Base-by-base conservation (phyloP, 1,140 invertebrate species). In the Sminthurides bifidus region DNA sequence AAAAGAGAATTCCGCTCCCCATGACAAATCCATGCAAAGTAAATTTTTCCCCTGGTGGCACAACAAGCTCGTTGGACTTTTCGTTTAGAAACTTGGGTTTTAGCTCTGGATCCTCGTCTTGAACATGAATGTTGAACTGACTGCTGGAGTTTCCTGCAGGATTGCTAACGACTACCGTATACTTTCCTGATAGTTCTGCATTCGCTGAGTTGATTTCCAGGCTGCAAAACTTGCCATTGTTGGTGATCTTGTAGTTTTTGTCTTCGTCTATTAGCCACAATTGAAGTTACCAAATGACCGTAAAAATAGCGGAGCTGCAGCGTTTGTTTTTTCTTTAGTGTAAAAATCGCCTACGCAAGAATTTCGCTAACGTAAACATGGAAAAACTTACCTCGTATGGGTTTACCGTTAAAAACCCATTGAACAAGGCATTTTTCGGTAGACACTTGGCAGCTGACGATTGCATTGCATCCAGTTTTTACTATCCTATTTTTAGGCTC, bases 401-500 rank as follows among this genome's bases (percentile, higher is more conserved):
- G 14, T 35, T 33, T 8, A 8, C 46, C 46, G 35, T 49, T 49
- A 26, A 49, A 49, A 31, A 49, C 35, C 46, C 46, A 49, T 19
- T 49, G 10, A 6, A 49, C 31, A 21, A 10, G 12, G 21, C 46
- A 49, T 6, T 49, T 21, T 3, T 8, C 12, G 3, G 46, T 19
- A 30, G 46, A 29, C 4, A 35, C 46, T 49, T 49, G 46, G 21
- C 46, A 49, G 17, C 46, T 49, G 29, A 49, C 46, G 24, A 49
- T 21, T 12, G 31, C 46, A 49, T 49, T 49, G 17, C 10, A 30
- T 33, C 46, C 46, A 33, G n/a, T 49, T 49, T 49, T 49, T 10
- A 49, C 46, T 17, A 49, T 33, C 29, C 46, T 49, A 49, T 49
- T 49, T 49, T 49, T 49, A 21, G 46, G 46, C 35, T 49, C 46